Percentiles rank a stretch among this genome's conserved stretches.
These are phyloP conservation scores for Ceuthmochares aereus DNA, from an alignment of 2,113 vertebrate species.

Conservation along the genomic window DNA sequence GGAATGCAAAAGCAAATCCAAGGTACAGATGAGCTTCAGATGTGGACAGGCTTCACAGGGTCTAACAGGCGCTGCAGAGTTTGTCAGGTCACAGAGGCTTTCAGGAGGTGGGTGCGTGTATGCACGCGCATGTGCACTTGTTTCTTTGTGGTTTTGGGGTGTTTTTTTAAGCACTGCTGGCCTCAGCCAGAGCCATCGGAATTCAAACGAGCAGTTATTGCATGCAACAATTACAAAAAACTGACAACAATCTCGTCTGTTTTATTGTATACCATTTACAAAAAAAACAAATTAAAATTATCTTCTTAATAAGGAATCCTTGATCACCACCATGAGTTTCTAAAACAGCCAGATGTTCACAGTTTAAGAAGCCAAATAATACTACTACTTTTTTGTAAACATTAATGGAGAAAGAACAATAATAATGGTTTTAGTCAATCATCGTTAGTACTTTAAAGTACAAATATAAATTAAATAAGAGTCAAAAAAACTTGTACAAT, in stretches of 20 bases:
- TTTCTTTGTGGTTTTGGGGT: neutral
- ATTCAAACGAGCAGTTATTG: neutral
- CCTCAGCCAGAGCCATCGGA: neutral
- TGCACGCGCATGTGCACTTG: neutral
- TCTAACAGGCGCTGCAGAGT: slow-evolving; percentile 13
- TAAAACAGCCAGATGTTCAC: slow-evolving; percentile 58
- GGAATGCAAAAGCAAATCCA: slow-evolving; percentile 76
- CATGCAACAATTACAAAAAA: slow-evolving; percentile 26
- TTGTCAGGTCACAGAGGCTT: slow-evolving; percentile 43
- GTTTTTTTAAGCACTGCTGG: neutral
- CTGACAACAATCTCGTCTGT: slow-evolving; percentile 39
- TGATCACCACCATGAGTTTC: slow-evolving; percentile 59
- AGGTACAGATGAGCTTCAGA: slow-evolving; percentile 75
- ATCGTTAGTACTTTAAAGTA: slow-evolving; percentile 73
- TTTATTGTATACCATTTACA: slow-evolving; percentile 64
- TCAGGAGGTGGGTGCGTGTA: neutral
- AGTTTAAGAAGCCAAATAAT: slow-evolving; percentile 67
- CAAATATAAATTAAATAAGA: slow-evolving; percentile 79
- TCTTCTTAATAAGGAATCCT: slow-evolving; percentile 63
- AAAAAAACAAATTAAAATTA: slow-evolving; percentile 66
- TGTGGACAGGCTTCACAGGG: slow-evolving; percentile 49
- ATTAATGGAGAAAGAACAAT: slow-evolving; percentile 67
- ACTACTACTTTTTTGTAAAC: slow-evolving; percentile 69
- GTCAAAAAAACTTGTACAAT: slow-evolving; percentile 72
- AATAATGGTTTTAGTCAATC: slow-evolving; percentile 72